Evolutionary conservation across 2,888 invertebrate species (phyloP), one percentile per base, ranked within the genome.

Genomic region (Melanostoma scalare): DNA sequence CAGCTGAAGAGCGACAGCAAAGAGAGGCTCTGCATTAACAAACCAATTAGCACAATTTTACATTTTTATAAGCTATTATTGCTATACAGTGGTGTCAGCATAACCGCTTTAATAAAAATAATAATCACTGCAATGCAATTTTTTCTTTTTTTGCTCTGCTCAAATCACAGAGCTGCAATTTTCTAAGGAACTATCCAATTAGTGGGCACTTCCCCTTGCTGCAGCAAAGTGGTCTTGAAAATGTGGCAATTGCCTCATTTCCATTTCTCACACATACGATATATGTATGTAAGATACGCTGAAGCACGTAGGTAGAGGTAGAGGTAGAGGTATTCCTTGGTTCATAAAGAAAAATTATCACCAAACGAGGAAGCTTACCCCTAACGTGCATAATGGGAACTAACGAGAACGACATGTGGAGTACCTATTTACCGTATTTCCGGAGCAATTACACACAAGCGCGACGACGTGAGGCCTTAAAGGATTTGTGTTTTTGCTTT

Each of bases 151-250:
- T 30, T 5, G 4, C 40, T 38, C 48, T 48, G 31, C 30, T 48
- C 53, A 52, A 71, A 78, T 72, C 80, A 67, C 75, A 50, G 48
- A 63, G 80, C 61, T 71, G 65, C 73, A 73, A 65, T 67, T 74
- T 77, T 69, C 84, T 80, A 71, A 85, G 85, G 86, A 86, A 85
- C 86, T 85, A 86, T 86, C 86, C 86, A 86, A 86, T 86, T 86
- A 86, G 85, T 85, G 77, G 85, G 65, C 65, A 85, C 75, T 86
- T 84, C 86, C 85, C 74, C 77, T 20, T 80, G 77, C 53, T 82
- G 71, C 74, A 78, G 69, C 61, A 71, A 63, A 79, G 79, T 71
- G 71, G 67, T 79, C 78, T 84, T 79, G 74, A 67, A 74, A 84
- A 56, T 75, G 74, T 84, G 65, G 60, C 78, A 79, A 84, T 84